Conservation (phyloP, 1,140 invertebrate genomes). For the Dendroctonus ponderosae region DNA sequence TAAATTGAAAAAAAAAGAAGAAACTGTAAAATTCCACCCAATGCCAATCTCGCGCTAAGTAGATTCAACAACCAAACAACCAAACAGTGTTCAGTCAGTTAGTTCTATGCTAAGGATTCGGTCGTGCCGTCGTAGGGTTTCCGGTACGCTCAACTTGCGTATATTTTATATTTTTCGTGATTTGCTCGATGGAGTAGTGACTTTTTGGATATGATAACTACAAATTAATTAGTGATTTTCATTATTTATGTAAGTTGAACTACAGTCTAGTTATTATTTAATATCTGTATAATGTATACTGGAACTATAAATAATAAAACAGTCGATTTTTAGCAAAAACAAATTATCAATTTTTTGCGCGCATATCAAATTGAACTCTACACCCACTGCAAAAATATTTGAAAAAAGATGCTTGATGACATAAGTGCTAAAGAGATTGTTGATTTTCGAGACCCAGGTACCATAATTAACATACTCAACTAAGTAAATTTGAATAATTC, state of each 20-base stretch:
- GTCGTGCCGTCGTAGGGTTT: neutral
- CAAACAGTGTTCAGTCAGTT: neutral
- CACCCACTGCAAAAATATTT: neutral
- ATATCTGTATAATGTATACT: neutral
- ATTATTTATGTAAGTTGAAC: neutral
- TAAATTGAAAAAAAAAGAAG: neutral
- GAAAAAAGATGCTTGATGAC: constrained; percentile 1
- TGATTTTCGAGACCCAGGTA: constrained; percentile 7
- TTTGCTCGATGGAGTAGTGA: neutral
- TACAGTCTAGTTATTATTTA: neutral
- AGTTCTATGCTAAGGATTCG: neutral
- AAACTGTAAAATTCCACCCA: neutral
- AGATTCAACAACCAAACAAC: neutral
- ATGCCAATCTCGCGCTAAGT: neutral
- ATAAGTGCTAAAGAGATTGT: constrained; percentile 7
- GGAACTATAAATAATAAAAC: neutral
- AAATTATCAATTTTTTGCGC: neutral
- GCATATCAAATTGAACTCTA: neutral
- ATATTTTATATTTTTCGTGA: neutral
- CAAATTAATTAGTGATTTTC: neutral
- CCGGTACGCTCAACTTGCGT: neutral
- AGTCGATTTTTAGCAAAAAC: neutral
- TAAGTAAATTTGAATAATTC: constrained; percentile 11
- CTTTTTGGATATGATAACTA: neutral
- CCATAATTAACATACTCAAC: constrained; percentile 1